Conservation (phyloP, 2,797 vertebrate species). For the Falco naumanni region DNA sequence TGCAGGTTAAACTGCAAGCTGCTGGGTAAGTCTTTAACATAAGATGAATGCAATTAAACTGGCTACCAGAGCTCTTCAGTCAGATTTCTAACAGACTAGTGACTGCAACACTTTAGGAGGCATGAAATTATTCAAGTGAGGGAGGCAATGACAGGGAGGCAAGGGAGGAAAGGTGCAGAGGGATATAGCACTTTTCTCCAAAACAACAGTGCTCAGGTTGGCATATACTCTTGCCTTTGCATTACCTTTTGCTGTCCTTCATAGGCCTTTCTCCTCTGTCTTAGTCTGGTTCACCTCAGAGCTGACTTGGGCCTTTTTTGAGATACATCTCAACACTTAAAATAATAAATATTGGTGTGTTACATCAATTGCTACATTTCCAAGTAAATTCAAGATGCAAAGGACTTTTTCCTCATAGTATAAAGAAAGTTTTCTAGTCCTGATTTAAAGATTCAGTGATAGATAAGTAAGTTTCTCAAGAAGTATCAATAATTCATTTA, state of each 20-base stretch:
- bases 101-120: not conserved
- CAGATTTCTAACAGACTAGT: not conserved
- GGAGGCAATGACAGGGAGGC: not conserved
- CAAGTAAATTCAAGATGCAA: not conserved
- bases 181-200: rapidly evolving
- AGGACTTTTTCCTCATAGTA: not conserved
- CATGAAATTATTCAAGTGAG: not conserved
- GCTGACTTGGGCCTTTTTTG: not conserved
- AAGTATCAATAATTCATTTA: not conserved
- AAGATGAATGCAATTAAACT: not conserved
- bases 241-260: not conserved
- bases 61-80: not conserved
- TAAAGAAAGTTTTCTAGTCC: not conserved
- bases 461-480: not conserved
- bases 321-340: not conserved
- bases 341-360: not conserved
- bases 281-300: not conserved
- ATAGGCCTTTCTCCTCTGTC: not conserved
- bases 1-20: not conserved
- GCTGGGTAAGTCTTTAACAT: not conserved
- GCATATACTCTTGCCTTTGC: not conserved
- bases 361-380: not conserved
- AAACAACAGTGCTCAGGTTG: not conserved
- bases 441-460: not conserved
- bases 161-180: not conserved